Conservation (phyloP, 1,140 invertebrate species). For the Drosophila littoralis region DNA sequence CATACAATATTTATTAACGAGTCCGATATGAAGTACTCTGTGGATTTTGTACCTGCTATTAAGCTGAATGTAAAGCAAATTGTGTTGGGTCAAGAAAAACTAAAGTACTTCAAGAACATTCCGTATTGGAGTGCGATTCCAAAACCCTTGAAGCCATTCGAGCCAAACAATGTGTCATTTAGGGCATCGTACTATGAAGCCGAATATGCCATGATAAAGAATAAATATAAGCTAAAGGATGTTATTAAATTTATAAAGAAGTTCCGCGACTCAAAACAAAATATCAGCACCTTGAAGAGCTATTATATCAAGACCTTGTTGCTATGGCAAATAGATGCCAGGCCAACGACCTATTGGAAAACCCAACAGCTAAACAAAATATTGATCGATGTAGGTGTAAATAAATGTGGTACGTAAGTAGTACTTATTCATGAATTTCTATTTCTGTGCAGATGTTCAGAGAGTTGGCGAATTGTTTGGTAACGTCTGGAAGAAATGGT, state of each 20-base stretch:
- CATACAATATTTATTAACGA: conserved; percentile 59
- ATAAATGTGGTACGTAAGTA: neutral
- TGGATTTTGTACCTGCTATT: conserved; percentile 76
- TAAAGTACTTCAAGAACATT: conserved; percentile 17
- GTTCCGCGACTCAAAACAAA: conserved; percentile 58
- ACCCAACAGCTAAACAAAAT: conserved; percentile 26
- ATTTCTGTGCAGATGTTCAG: conserved; percentile 53
- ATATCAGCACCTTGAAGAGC: conserved; percentile 63
- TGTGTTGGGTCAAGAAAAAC: conserved; percentile 30
- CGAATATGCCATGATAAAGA: conserved; percentile 44
- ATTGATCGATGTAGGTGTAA: conserved; percentile 55
- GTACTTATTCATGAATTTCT: neutral
- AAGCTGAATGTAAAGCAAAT: conserved; percentile 42
- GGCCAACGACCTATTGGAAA: conserved; percentile 48
- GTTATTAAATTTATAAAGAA: conserved; percentile 65
- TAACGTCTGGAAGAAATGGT: conserved; percentile 6
- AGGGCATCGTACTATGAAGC: conserved; percentile 59
- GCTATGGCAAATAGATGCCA: conserved; percentile 51
- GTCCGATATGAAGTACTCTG: conserved; percentile 45
- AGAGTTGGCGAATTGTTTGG: conserved; percentile 38
- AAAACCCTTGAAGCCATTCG: conserved; percentile 57
- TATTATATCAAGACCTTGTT: conserved; percentile 74
- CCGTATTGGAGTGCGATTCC: conserved; percentile 65
- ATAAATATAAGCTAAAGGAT: conserved; percentile 56
- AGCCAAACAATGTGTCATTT: conserved; percentile 57